phyloP scores from a whole-genome alignment of 2,797 vertebrate genomes.

The Cetoscarus ocellatus region DNA sequence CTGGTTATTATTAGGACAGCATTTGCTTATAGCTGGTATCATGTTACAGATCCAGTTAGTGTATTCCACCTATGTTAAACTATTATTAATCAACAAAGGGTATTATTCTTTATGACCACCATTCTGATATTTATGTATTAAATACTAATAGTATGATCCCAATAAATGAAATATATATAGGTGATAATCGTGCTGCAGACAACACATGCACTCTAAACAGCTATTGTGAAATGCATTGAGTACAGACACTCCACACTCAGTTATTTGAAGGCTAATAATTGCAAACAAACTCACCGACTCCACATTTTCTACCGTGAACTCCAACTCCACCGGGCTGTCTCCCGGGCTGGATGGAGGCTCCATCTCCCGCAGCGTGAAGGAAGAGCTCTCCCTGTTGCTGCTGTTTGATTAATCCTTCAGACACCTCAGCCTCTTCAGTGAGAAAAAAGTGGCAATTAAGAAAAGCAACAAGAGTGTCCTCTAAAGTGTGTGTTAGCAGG shows the following conservation, averaged over 20 bases:
- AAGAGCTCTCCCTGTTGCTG: conserved; percentile 5
- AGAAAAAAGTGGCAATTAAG: background rate
- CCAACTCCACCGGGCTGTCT: conserved; percentile 63
- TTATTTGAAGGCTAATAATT: background rate
- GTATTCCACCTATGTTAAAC: conserved; percentile 25
- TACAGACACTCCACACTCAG: background rate
- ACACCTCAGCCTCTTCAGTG: conserved; percentile 16
- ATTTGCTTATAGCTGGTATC: conserved; percentile 77
- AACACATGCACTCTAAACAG: background rate
- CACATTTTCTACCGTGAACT: conserved; percentile 81
- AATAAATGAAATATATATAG: background rate
- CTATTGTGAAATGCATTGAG: background rate
- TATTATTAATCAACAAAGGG: background rate
- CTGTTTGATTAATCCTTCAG: background rate
- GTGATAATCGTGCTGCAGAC: conserved; percentile 11
- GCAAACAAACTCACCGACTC: conserved; percentile 78
- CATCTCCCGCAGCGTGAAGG: conserved; percentile 41
- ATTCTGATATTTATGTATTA: background rate
- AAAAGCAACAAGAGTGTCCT: background rate
- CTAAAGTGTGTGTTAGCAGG: conserved; percentile 23
- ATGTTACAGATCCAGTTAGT: conserved; percentile 70
- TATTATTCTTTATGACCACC: background rate
- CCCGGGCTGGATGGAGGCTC: conserved; percentile 60
- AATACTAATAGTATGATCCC: too few relatives aligned
- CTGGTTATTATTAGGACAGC: conserved; percentile 85